Percentiles rank a stretch among this genome's conserved stretches.
Conservation (phyloP, 1,140 invertebrate genomes). For the Homalodisca vitripennis region DNA sequence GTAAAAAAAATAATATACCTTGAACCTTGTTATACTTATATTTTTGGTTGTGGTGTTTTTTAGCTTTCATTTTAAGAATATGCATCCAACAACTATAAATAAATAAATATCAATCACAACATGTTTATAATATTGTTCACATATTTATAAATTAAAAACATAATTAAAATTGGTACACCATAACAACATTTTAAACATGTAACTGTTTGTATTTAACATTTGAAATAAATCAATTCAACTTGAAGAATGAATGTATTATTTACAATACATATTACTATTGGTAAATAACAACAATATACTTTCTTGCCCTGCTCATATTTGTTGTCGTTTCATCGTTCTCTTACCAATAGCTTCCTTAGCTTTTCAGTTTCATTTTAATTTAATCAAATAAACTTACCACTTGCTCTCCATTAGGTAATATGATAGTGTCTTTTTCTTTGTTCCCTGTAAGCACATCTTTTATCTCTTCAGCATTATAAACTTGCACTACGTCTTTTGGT, state of each 20-base stretch:
- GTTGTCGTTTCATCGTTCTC: too few relatives aligned
- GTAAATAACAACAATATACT: neutral
- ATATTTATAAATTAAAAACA: too few relatives aligned
- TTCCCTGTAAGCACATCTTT: slow-evolving; percentile 31
- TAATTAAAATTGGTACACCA: too few relatives aligned
- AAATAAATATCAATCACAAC: too few relatives aligned
- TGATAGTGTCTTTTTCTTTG: slow-evolving; percentile 30
- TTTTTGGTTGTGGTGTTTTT: too few relatives aligned
- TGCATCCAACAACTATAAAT: too few relatives aligned
- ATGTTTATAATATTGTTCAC: too few relatives aligned
- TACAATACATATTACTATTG: neutral
- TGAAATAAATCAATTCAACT: neutral
- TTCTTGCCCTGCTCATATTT: too few relatives aligned
- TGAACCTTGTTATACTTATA: too few relatives aligned
- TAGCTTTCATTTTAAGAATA: too few relatives aligned
- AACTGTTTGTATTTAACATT: neutral
- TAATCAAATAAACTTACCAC: slow-evolving; percentile 25
- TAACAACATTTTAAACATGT: too few relatives aligned
- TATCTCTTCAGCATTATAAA: slow-evolving; percentile 2
- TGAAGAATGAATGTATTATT: neutral
- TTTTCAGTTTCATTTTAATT: neutral
- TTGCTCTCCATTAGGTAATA: slow-evolving; percentile 24
- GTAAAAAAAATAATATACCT: too few relatives aligned
- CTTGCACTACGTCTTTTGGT: neutral
- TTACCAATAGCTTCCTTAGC: neutral